These are phyloP conservation scores for Dinocampus coccinellae DNA, from an alignment of 2,888 invertebrate species.

Conservation along the genomic window DNA sequence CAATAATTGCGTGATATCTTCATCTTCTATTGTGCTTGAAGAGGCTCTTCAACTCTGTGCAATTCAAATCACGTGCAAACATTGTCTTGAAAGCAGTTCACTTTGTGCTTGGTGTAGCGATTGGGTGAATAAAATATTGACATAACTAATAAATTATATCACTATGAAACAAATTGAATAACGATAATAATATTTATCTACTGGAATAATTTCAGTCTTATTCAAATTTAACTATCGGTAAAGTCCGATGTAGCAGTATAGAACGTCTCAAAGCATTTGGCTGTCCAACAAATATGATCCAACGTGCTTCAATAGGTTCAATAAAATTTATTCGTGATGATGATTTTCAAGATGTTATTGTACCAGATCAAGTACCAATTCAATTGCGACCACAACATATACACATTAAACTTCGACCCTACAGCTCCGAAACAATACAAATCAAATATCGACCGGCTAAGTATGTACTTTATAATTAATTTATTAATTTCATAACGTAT, in stretches of 20 bases:
- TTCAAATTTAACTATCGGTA: conserved; percentile 52
- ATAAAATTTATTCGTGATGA: conserved; percentile 54
- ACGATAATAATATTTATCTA: background rate
- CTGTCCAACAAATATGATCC: conserved; percentile 48
- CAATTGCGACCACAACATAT: conserved; percentile 79
- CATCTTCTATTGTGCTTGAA: conserved; percentile 14
- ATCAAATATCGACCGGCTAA: conserved; percentile 80
- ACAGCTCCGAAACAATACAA: conserved; percentile 74
- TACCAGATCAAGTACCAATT: conserved; percentile 70
- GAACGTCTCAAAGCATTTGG: conserved; percentile 51
- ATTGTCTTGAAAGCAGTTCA: conserved; percentile 52
- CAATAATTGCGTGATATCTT: background rate
- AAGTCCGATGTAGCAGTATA: conserved; percentile 53
- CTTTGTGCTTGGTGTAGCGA: conserved; percentile 59
- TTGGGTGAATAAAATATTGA: conserved; percentile 51
- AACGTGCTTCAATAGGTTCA: conserved; percentile 38
- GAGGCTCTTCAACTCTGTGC: conserved; percentile 45
- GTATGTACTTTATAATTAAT: conserved; percentile 45
- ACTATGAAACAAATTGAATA: background rate
- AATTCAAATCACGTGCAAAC: conserved; percentile 52
- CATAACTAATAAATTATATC: background rate
- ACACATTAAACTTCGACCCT: conserved; percentile 74
- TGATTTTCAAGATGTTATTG: conserved; percentile 71
- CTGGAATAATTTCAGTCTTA: conserved; percentile 47
- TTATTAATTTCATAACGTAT: background rate